Evolutionary conservation across 1,140 invertebrate genomes (phyloP), one percentile per base, ranked within the genome.

Genomic region (Sinella curviseta): DNA sequence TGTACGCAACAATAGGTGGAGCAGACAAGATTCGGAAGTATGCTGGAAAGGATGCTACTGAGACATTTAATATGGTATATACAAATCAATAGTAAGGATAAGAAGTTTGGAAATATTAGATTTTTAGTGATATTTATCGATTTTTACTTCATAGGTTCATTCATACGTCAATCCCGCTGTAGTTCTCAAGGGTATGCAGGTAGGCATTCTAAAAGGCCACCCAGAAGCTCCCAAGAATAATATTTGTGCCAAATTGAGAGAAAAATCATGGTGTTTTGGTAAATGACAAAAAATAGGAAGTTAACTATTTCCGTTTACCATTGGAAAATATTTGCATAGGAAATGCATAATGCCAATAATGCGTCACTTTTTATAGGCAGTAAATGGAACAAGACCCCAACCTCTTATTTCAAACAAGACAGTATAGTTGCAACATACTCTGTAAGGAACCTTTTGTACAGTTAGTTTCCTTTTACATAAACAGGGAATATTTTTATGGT

Each of bases 361-460:
- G n/a, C n/a, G n/a, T n/a, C n/a, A n/a, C n/a, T n/a, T n/a, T n/a
- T 70, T 31, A 30, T n/a, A 70, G 65, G 31, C 31, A n/a, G 65
- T 8, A 31, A 8, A 30, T 31, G 24, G 4, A 3, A 14, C 2
- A 30, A 30, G 31, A 12, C 39, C 39, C 65, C 65, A 31, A 31
- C 65, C 2, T 31, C 65, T 31, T 31, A 70, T 33, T 70, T 70
- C n/a, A 30, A 70, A 14, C 65, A 70, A 30, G 65, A 70, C n/a
- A 70, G 65, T n/a, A 70, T 70, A 31, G 65, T 33, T 31, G 65
- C 26, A 33, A 70, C 65, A 16, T 70, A 70, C 31, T 14, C n/a
- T 2, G 65, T 70, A 70, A 16, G 57, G n/a, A n/a, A n/a, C 26
- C 8, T 26, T 26, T 65, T 26, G 14, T 16, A n/a, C n/a, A n/a